Base-by-base conservation (phyloP, 2,888 invertebrate genomes). In the Cetonia aurata region DNA sequence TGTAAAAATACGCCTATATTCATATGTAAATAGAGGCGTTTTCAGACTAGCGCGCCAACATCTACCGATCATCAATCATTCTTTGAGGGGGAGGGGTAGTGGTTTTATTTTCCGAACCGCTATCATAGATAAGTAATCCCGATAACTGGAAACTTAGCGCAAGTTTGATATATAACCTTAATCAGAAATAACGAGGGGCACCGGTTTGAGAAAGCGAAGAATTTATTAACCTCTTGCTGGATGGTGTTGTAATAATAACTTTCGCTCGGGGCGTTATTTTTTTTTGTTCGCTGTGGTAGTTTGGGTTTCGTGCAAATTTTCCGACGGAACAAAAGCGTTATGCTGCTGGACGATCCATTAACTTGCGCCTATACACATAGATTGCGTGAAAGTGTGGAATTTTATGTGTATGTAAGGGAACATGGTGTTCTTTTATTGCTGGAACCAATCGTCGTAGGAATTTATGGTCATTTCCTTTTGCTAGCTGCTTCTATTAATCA, bases 111-210 rank as follows among this genome's bases (percentile, higher is more conserved):
- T 62, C 48, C 48, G 48, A 62, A 19, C 48, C 62, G 62, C 62
- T 62, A 62, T 62, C 62, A 62, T 62, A 67, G 67, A 67, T 67
- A 67, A 67, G 67, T 67, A 67, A 67, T 67, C 33, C 67, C 44
- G 67, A 67, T 67, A 67, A 56, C 56, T 31, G 55, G 19, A 17
- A 46, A 48, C 55, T 55, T 53, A 53, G 67, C 44, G 41, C 67
- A 55, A 55, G 31, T 57, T 67, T 67, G 67, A 67, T 67, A 67
- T 67, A 67, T 56, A 56, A 67, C 67, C 67, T 56, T 57, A 55
- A 67, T 67, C 67, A 67, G 46, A 67, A 56, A 57, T 67, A 67
- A 67, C 67, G 67, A 67, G 67, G 56, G 37, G 46, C 56, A 42
- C 42, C 44, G 44, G 53, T 67, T 55, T 67, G 67, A 67, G 53